These are phyloP conservation scores for Cryptomyrus ogoouensis DNA, from an alignment of 2,113 vertebrate species.

Conservation along the genomic window DNA sequence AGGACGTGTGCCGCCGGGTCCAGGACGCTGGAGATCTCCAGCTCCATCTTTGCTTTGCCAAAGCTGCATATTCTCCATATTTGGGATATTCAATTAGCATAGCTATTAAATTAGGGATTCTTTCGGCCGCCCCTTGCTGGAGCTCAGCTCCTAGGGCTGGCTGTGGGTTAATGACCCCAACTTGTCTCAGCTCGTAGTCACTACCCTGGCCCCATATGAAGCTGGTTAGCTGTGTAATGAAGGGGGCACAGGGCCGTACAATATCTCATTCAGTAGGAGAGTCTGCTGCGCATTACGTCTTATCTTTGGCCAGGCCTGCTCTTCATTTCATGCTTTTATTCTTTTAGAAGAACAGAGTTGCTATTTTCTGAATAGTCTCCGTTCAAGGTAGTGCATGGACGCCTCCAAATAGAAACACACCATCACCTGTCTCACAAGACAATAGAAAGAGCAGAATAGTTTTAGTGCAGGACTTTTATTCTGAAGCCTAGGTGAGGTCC, in stretches of 20 bases:
- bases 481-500: neutral
- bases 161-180: neutral
- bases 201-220: constrained; percentile 1
- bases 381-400: neutral
- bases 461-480: neutral
- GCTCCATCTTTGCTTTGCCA: neutral
- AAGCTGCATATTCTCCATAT: neutral
- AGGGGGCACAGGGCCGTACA: neutral
- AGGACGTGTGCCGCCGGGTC: neutral
- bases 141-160: neutral
- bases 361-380: neutral
- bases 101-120: neutral
- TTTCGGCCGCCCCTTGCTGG: neutral
- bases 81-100: neutral
- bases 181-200: neutral
- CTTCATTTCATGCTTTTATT: constrained; percentile 14
- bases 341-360: neutral
- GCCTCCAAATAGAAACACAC: neutral
- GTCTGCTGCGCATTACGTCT: constrained; percentile 8
- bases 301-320: neutral
- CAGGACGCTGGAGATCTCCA: neutral
- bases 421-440: neutral
- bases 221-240: constrained; percentile 12
- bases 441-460: neutral
- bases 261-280: constrained; percentile 9